Percentiles rank a stretch among this genome's conserved stretches.
Conservation (phyloP, 2,888 invertebrate genomes). For the Volucella inanis region DNA sequence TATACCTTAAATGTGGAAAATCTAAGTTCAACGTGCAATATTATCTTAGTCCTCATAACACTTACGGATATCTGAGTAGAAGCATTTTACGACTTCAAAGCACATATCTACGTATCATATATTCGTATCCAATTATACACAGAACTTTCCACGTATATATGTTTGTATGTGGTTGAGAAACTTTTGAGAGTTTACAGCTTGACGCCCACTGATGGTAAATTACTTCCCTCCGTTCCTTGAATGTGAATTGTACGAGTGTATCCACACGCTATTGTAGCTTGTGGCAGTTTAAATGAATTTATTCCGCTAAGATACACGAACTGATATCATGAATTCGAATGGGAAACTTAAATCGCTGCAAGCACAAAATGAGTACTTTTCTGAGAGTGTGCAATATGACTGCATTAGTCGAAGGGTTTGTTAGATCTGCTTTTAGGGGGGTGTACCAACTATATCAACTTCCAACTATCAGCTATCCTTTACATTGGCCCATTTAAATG, state of each 20-base stretch:
- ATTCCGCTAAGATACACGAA: slow-evolving; percentile 70
- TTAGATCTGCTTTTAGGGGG: background rate
- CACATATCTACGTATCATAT: no score
- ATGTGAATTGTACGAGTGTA: slow-evolving; percentile 13
- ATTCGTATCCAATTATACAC: background rate
- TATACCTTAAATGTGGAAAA: no score
- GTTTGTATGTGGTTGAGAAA: slow-evolving; percentile 36
- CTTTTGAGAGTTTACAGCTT: slow-evolving; percentile 65
- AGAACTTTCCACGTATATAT: background rate
- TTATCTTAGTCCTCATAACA: no score
- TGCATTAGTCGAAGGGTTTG: background rate
- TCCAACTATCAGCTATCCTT: no score
- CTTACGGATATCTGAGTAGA: no score
- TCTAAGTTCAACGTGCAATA: no score
- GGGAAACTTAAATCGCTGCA: slow-evolving; percentile 66
- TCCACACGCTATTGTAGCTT: slow-evolving; percentile 60
- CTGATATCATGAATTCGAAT: slow-evolving; percentile 73
- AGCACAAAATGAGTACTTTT: slow-evolving; percentile 26
- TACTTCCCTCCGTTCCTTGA: slow-evolving; percentile 28
- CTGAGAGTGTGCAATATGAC: slow-evolving; percentile 22
- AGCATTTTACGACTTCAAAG: no score
- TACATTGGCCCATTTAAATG: slow-evolving; percentile 20
- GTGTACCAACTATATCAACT: no score
- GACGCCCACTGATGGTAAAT: slow-evolving; percentile 65
- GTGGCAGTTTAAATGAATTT: slow-evolving; percentile 70